Conservation (phyloP, 1,140 invertebrate genomes). For the Bombyx mandarina region DNA sequence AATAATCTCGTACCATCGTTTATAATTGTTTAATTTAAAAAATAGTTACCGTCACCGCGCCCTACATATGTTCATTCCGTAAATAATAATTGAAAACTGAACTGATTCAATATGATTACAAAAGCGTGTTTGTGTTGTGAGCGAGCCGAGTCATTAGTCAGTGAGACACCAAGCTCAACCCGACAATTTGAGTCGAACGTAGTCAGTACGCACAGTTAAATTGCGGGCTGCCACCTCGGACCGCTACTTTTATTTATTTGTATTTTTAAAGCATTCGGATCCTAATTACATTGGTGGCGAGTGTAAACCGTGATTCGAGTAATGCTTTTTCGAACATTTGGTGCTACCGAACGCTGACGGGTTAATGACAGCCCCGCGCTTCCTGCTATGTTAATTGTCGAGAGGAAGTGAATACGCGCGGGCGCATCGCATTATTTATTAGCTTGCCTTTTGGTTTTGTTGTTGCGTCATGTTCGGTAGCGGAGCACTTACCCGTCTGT, state of each 20-base stretch:
- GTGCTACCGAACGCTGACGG: slow-evolving; percentile 43
- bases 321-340: slow-evolving; percentile 59
- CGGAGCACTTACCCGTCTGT: slow-evolving; percentile 49
- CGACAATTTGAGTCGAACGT: slow-evolving; percentile 45
- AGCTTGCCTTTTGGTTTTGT: slow-evolving; percentile 41
- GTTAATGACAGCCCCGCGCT: slow-evolving; percentile 57
- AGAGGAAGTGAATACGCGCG: slow-evolving; percentile 46
- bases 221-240: slow-evolving; percentile 58
- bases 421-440: slow-evolving; percentile 57
- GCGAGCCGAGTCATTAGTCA: slow-evolving; percentile 58
- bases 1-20: too few relatives aligned
- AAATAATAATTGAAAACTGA: slow-evolving; percentile 41
- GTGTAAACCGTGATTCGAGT: slow-evolving; percentile 49
- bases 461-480: slow-evolving; percentile 40
- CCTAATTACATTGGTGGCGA: slow-evolving; percentile 56
- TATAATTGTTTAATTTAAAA: too few relatives aligned
- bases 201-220: slow-evolving; percentile 37
- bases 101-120: slow-evolving; percentile 47
- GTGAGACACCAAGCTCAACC: slow-evolving; percentile 39
- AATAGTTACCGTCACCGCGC: too few relatives aligned
- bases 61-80: slow-evolving; percentile 31
- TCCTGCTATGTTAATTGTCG: slow-evolving; percentile 61
- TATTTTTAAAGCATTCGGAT: slow-evolving; percentile 59
- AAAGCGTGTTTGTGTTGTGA: slow-evolving; percentile 28
- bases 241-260: slow-evolving; percentile 62